These are phyloP conservation scores for Colostygia pectinataria DNA, from an alignment of 2,888 invertebrate genomes.

Conservation along the genomic window DNA sequence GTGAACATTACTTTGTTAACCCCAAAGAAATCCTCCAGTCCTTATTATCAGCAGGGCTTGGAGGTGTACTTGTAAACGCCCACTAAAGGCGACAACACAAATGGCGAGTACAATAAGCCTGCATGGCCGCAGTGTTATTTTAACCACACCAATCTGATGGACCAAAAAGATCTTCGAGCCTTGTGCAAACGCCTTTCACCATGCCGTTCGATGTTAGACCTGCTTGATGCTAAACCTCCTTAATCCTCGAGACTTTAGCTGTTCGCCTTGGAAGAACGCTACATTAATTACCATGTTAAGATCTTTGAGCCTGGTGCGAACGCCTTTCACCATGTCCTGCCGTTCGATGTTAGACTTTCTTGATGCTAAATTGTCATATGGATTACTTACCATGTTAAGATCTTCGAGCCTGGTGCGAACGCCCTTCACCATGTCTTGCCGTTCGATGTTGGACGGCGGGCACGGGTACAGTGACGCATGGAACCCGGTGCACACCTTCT, in stretches of 20 bases:
- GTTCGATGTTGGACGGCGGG: conserved; percentile 92
- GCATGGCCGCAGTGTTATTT: too few relatives aligned
- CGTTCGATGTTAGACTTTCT: conserved; percentile 88
- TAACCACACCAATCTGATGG: too few relatives aligned
- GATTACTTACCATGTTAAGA: conserved; percentile 89
- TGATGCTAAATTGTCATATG: too few relatives aligned
- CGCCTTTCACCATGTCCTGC: conserved; percentile 94
- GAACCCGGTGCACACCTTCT: conserved; percentile 97
- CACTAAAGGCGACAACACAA: too few relatives aligned
- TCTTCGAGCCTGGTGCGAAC: conserved; percentile 95
- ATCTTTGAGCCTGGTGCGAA: conserved; percentile 94
- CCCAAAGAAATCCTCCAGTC: too few relatives aligned
- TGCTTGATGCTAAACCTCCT: conserved; percentile 94
- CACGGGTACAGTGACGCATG: conserved; percentile 96
- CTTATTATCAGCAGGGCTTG: too few relatives aligned
- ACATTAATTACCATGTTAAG: conserved; percentile 91
- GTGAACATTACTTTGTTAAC: too few relatives aligned
- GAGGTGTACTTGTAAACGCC: too few relatives aligned
- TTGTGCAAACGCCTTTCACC: conserved; percentile 94
- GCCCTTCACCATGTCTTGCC: conserved; percentile 95
- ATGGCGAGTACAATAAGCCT: too few relatives aligned
- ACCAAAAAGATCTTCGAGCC: conserved; percentile 95
- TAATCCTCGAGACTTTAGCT: conserved; percentile 87
- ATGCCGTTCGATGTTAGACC: conserved; percentile 92
- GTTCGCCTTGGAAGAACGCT: conserved; percentile 95